phyloP scores from a whole-genome alignment of 2,888 invertebrate species.

The Cyaniris semiargus region DNA sequence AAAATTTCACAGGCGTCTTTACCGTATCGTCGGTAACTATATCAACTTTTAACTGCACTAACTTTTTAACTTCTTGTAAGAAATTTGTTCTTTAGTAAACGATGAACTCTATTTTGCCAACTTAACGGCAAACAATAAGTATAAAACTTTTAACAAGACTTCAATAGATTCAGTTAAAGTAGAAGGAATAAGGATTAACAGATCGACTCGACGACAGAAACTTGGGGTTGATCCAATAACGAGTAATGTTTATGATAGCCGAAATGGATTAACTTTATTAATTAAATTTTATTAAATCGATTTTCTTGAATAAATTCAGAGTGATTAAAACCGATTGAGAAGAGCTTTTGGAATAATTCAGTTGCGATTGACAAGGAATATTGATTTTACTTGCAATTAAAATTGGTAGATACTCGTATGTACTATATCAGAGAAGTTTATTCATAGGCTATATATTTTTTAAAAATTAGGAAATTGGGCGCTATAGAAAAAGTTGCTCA shows the following conservation, averaged over 20 bases:
- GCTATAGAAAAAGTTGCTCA: too few relatives aligned
- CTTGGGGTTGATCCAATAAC: slow-evolving; percentile 13
- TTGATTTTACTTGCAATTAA: neutral
- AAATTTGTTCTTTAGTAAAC: slow-evolving; percentile 39
- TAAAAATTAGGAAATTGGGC: too few relatives aligned
- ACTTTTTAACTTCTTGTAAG: slow-evolving; percentile 33
- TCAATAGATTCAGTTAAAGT: slow-evolving; percentile 28
- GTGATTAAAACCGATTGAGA: neutral
- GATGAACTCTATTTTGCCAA: slow-evolving; percentile 36
- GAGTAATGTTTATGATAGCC: neutral
- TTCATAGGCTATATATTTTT: too few relatives aligned
- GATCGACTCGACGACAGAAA: neutral
- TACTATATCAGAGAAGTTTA: too few relatives aligned
- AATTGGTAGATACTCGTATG: neutral
- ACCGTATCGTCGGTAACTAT: slow-evolving; percentile 15
- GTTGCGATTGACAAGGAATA: neutral
- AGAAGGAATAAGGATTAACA: neutral
- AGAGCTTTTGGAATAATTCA: neutral
- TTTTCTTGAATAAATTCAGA: neutral
- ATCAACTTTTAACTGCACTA: slow-evolving; percentile 27
- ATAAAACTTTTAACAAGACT: slow-evolving; percentile 40
- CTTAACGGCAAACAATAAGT: slow-evolving; percentile 38
- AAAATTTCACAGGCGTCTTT: neutral
- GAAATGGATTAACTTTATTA: neutral
- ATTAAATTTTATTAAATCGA: neutral